Evolutionary conservation across 2,797 vertebrate genomes (phyloP).

Genomic region (Alfaro cultratus): DNA sequence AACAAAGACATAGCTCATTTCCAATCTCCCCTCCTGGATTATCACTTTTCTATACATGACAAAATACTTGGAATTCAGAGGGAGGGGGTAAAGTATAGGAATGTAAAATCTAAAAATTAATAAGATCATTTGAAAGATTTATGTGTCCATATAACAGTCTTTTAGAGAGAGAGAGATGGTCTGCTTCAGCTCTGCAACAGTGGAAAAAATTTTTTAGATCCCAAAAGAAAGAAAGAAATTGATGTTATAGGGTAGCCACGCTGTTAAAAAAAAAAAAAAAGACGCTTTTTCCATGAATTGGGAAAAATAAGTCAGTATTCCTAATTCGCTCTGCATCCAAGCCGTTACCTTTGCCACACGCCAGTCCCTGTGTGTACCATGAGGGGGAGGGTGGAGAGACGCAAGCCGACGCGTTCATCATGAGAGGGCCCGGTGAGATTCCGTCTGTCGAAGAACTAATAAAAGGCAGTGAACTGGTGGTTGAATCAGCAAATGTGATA

Average conservation of each 20-base stretch:
- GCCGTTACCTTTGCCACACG: constrained; percentile 66
- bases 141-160: constrained; percentile 83
- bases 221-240: constrained; percentile 70
- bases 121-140: constrained; percentile 72
- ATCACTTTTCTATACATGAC: constrained; percentile 80
- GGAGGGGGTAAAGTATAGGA: constrained; percentile 79
- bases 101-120: constrained; percentile 81
- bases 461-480: constrained; percentile 82
- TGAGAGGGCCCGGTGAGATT: constrained; percentile 75
- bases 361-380: constrained; percentile 73
- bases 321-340: constrained; percentile 75
- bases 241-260: constrained; percentile 79
- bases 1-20: constrained; percentile 77
- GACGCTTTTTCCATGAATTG: constrained; percentile 66
- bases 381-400: constrained; percentile 58
- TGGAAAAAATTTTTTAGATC: constrained; percentile 61
- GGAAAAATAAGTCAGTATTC: constrained; percentile 79
- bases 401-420: constrained; percentile 62
- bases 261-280: constrained; percentile 62
- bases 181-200: constrained; percentile 50
- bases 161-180: constrained; percentile 69
- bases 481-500: constrained; percentile 82
- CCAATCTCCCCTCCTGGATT: constrained; percentile 69
- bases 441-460: constrained; percentile 77
- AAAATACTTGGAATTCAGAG: constrained; percentile 81